phyloP scores from a whole-genome alignment of 1,140 invertebrate species.

The Drosophila tristis region DNA sequence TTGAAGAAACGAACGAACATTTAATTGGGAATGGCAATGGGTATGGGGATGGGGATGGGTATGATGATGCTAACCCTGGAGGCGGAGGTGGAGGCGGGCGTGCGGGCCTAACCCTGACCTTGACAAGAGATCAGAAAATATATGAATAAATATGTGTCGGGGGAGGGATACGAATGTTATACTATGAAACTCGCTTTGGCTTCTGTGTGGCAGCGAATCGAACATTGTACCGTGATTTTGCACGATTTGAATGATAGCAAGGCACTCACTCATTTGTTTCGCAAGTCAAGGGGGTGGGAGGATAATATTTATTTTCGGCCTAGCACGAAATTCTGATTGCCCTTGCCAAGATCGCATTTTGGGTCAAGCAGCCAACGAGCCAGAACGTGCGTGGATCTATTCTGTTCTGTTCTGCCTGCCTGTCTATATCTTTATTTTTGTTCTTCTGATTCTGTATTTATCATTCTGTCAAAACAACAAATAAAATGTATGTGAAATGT shows the following conservation, averaged over 20 bases:
- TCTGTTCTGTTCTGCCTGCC: too few species aligned
- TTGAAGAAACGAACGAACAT: conserved; percentile 16
- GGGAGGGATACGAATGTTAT: not conserved
- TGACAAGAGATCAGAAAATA: conserved; percentile 16
- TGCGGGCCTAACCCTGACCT: conserved; percentile 24
- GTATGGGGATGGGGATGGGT: not conserved
- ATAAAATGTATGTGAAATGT: not conserved
- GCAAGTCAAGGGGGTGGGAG: not conserved
- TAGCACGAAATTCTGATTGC: not conserved
- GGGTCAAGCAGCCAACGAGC: conserved; percentile 20
- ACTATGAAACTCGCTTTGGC: not conserved
- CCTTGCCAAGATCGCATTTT: conserved; percentile 27
- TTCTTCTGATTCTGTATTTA: not conserved
- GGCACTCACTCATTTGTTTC: not conserved
- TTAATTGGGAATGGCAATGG: conserved; percentile 19
- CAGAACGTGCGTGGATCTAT: not conserved
- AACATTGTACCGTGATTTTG: conserved; percentile 9
- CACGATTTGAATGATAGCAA: not conserved
- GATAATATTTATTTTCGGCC: conserved; percentile 8
- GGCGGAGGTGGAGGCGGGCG: too few species aligned
- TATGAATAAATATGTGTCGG: not conserved
- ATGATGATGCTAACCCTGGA: conserved; percentile 5
- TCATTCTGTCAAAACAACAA: conserved; percentile 14
- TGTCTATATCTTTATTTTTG: too few species aligned
- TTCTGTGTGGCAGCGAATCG: not conserved